These are phyloP conservation scores for Anisognathus igniventris DNA, from an alignment of 2,797 vertebrate genomes.

Conservation along the genomic window DNA sequence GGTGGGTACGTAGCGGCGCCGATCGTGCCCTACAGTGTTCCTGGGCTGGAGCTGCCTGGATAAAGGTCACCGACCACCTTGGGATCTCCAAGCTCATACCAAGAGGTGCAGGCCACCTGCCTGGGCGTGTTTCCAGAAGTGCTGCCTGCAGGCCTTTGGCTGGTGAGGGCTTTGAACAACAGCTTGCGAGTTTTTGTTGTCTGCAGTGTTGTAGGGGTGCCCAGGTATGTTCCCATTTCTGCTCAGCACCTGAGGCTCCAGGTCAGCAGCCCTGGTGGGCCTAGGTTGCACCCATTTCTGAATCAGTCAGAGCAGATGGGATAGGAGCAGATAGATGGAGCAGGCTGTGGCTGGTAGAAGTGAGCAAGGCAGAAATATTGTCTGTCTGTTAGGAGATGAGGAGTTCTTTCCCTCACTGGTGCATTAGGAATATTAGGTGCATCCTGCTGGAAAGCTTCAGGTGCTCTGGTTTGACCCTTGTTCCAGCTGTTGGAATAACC, in stretches of 20 bases:
- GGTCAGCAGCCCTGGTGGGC: not conserved
- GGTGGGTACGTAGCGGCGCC: fast-evolving
- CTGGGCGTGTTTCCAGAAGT: fast-evolving
- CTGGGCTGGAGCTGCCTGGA: not conserved
- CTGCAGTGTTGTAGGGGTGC: not conserved
- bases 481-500: not conserved
- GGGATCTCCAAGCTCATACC: not conserved
- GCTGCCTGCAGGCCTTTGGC: not conserved
- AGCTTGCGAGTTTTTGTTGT: not conserved
- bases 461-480: not conserved
- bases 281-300: not conserved
- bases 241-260: fast-evolving
- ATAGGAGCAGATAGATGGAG: not conserved
- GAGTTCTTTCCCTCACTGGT: not conserved
- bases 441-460: not conserved
- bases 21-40: not conserved
- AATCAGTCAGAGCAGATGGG: not conserved
- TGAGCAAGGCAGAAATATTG: not conserved
- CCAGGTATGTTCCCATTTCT: not conserved
- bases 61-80: fast-evolving
- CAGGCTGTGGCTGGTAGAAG: not conserved
- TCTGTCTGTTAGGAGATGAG: not conserved
- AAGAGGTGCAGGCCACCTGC: not conserved
- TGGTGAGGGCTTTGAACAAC: not conserved
- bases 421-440: not conserved